These are phyloP conservation scores for Motacilla tschutschensis DNA, from an alignment of 2,113 vertebrate species.

Conservation along the genomic window DNA sequence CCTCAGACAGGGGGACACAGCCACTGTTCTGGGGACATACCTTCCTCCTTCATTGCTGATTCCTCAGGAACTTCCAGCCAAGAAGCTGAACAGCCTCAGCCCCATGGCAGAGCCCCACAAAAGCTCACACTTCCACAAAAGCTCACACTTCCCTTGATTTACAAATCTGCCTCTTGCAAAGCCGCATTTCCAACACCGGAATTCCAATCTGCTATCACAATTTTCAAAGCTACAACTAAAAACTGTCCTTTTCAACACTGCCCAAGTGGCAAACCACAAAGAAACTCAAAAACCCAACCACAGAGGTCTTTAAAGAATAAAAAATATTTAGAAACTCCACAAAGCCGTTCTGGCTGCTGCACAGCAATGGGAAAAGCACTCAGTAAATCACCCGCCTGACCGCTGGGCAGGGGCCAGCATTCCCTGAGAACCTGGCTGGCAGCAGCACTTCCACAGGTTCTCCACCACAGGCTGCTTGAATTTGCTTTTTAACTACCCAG, in stretches of 20 bases:
- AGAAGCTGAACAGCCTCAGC: not conserved
- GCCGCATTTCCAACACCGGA: rapidly evolving
- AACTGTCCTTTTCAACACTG: not conserved
- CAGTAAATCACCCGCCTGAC: not conserved
- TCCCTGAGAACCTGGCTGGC: constrained; percentile 37
- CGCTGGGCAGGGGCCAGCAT: constrained; percentile 28
- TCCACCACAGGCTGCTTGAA: constrained; percentile 1
- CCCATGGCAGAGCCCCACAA: not conserved
- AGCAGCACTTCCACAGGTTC: constrained; percentile 16
- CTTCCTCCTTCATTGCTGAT: not conserved
- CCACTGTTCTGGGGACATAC: rapidly evolving
- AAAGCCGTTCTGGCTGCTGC: not conserved
- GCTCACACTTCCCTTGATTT: constrained; percentile 25
- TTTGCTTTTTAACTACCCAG: constrained; percentile 24
- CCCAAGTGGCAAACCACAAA: not conserved
- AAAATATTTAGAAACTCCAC: not conserved
- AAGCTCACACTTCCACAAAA: not conserved
- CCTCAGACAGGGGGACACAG: not conserved
- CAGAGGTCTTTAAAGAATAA: not conserved
- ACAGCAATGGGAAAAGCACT: constrained; percentile 4
- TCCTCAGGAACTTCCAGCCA: not conserved
- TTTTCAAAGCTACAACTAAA: not conserved
- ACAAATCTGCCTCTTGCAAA: not conserved
- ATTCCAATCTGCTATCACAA: not conserved
- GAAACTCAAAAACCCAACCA: not conserved